These are phyloP conservation scores for Sicus ferrugineus DNA, from an alignment of 2,888 invertebrate species.

Conservation along the genomic window DNA sequence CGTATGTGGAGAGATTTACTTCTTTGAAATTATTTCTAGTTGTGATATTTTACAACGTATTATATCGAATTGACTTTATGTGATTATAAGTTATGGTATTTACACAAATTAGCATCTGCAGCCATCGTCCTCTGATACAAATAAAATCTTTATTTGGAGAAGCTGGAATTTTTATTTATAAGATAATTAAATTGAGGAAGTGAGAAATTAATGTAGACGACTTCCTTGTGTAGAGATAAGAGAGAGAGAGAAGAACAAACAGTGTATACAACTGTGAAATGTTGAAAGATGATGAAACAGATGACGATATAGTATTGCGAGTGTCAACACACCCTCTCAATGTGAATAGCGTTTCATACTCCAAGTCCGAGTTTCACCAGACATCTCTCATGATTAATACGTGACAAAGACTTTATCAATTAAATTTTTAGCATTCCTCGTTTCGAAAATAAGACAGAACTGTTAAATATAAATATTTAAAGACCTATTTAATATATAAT, in stretches of 20 bases:
- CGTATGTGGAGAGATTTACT: neutral
- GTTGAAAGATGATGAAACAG: neutral
- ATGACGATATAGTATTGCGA: neutral
- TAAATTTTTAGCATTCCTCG: neutral
- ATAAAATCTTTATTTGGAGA: neutral
- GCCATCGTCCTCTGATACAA: neutral
- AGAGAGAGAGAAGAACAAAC: neutral
- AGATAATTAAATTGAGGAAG: neutral
- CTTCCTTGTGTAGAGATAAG: too few relatives aligned
- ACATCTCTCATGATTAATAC: too few relatives aligned
- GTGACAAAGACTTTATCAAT: too few relatives aligned
- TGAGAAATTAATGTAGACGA: too few relatives aligned
- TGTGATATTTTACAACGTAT: neutral
- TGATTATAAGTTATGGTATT: neutral
- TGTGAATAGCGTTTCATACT: too few relatives aligned
- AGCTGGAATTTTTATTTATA: neutral
- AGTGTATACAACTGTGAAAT: neutral
- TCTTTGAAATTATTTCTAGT: neutral
- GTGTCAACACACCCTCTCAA: too few relatives aligned
- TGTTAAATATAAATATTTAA: neutral
- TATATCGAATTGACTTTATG: neutral
- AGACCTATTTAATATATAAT: neutral
- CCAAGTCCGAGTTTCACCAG: too few relatives aligned
- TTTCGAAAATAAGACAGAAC: neutral
- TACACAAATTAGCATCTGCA: neutral